A percentile compares a stretch with the other conserved stretches of the same genome.
Conservation (phyloP, 37 sponge, comb jelly and placozoan species). For the Eunapius fragilis region DNA sequence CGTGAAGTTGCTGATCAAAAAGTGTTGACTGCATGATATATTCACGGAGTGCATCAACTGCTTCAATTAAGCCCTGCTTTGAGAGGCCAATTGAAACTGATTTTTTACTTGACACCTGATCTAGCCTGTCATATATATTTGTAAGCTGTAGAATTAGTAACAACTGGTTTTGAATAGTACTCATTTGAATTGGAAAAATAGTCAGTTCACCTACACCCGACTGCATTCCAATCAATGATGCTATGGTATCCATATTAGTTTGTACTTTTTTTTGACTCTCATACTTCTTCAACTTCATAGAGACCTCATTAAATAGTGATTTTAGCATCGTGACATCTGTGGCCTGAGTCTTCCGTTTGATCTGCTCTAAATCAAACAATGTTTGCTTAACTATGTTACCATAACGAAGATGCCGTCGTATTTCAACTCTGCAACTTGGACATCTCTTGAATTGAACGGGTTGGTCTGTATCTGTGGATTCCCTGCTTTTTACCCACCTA, state of each 20-base stretch:
- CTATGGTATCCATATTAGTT: neutral
- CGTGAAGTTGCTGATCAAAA: too few relatives aligned
- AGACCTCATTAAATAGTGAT: too few relatives aligned
- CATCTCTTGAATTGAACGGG: conserved; percentile 77
- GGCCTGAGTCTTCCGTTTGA: conserved; percentile 47
- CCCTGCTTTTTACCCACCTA: conserved; percentile 88
- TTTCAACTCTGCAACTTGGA: conserved; percentile 77
- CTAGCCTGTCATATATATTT: neutral
- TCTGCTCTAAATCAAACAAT: conserved; percentile 55
- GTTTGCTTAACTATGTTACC: conserved; percentile 75
- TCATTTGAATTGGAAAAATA: conserved; percentile 20
- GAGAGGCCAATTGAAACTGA: neutral
- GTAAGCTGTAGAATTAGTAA: conserved; percentile 22
- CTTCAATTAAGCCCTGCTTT: too few relatives aligned
- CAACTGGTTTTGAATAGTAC: conserved; percentile 41
- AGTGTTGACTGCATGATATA: too few relatives aligned
- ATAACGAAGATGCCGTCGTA: conserved; percentile 80
- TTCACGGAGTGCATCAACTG: too few relatives aligned
- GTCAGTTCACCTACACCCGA: neutral
- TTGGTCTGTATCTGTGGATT: conserved; percentile 14
- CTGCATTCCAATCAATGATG: neutral
- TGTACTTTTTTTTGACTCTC: neutral
- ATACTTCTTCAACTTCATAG: neutral
- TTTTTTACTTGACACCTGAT: neutral
- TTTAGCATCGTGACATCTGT: neutral